Evolutionary conservation across 2,113 vertebrate species (phyloP), one percentile per base, ranked within the genome.

Genomic region (Nanorana parkeri): DNA sequence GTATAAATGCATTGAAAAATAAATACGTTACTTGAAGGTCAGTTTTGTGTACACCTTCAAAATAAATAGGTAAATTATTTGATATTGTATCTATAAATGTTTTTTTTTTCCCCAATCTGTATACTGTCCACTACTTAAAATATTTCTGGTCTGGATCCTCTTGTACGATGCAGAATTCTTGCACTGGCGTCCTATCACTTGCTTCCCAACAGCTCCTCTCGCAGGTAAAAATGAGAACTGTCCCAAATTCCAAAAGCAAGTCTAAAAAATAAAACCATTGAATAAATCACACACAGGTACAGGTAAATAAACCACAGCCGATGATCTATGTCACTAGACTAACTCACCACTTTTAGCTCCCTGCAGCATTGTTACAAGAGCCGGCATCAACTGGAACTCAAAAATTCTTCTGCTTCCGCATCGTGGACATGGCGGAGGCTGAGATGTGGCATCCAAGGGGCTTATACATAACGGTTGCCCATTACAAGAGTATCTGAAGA

Each of bases 331-430:
- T n/a, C 28, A 73, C 23, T 10, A 20, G 19, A 29, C 16, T 5
- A 11, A 5, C 29, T 78, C 89, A 90, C 90, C 91, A 86, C 84
- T 78, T 28, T 89, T 61, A 26, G 28, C 28, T 29, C 87, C 91
- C 65, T 21, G 87, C 8, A 96, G 93, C 86, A 94, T 89, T 86
- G 90, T 94, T 87, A 96, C 92, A 84, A 96, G 78, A 0, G 93
- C 93, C 13, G 96, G 96, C 96, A 96, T 97, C 3, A 96, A 92
- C 26, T 97, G 96, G 71, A 96, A 93, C 68, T 96, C 95, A 88
- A 95, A 97, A 3, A 90, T 84, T 74, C 95, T 92, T 17, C 19
- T 88, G 78, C 88, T 85, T 52, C 92, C 91, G 84, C 96, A 96
- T 78, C 58, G 84, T 20, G 36, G 61, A 60, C 96, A 96, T 55